Conservation (phyloP, 2,113 vertebrate genomes). For the Sciurus niger region DNA sequence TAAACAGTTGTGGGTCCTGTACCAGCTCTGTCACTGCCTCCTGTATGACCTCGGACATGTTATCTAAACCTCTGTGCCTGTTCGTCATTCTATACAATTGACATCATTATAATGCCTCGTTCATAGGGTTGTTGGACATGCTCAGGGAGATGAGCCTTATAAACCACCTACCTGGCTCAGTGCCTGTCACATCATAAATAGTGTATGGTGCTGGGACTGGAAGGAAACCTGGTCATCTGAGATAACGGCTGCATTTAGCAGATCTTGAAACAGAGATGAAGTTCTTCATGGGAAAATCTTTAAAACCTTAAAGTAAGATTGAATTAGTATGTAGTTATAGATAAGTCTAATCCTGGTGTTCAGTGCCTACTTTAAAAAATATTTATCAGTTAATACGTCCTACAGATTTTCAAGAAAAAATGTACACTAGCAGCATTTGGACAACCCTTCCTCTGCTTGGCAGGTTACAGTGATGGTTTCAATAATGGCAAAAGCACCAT, state of each 20-base stretch:
- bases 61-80: background rate
- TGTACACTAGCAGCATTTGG: background rate
- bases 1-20: background rate
- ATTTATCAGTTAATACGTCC: background rate
- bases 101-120: background rate
- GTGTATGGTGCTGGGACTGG: background rate
- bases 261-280: slow-evolving; percentile 29
- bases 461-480: background rate
- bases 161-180: background rate
- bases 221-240: background rate
- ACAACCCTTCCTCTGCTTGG: background rate
- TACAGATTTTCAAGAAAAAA: slow-evolving; percentile 2
- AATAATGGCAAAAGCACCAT: background rate
- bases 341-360: background rate
- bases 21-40: background rate
- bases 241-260: background rate
- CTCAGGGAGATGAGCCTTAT: background rate
- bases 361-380: background rate
- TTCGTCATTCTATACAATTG: background rate
- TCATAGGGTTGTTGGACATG: background rate
- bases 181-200: background rate
- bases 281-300: slow-evolving; percentile 31
- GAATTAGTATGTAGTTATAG: background rate
- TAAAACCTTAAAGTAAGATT: background rate
- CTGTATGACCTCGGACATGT: background rate